These are phyloP conservation scores for Drosophila lutescens DNA, from an alignment of 2,888 invertebrate species.

Conservation along the genomic window DNA sequence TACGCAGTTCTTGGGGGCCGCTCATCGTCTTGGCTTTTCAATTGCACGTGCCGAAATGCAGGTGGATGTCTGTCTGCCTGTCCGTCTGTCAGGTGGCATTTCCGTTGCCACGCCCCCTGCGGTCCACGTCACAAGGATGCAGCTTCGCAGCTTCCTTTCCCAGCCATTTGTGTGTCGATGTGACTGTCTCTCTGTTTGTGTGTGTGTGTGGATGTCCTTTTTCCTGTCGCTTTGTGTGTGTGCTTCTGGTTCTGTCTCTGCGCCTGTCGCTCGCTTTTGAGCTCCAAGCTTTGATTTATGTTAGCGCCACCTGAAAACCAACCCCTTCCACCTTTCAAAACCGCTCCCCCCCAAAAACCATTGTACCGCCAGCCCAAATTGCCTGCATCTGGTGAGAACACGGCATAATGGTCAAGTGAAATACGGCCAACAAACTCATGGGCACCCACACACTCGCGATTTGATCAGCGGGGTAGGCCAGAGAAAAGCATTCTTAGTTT, in stretches of 20 bases:
- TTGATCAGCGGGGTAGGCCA: constrained; percentile 5
- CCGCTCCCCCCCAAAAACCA: neutral
- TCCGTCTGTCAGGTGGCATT: constrained; percentile 70
- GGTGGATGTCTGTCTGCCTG: constrained; percentile 74
- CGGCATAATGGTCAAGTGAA: constrained; percentile 69
- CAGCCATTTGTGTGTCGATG: constrained; percentile 1
- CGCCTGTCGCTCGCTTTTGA: constrained; percentile 73
- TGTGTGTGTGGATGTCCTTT: constrained; percentile 16
- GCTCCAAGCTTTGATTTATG: constrained; percentile 73
- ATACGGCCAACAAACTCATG: constrained; percentile 52
- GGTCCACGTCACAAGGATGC: constrained; percentile 12
- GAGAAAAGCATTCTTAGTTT: neutral
- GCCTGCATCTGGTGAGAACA: constrained; percentile 72
- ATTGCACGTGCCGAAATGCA: constrained; percentile 76
- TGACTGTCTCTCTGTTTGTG: neutral
- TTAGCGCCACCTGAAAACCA: constrained; percentile 54
- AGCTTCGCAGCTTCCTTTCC: neutral
- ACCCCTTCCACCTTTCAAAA: neutral
- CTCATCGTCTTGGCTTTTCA: constrained; percentile 56
- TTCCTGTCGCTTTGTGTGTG: neutral
- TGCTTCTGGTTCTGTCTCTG: constrained; percentile 41
- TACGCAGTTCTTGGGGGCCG: constrained; percentile 16
- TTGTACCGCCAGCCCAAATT: constrained; percentile 46
- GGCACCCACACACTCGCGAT: neutral
- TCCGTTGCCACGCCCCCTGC: constrained; percentile 34